These are phyloP conservation scores for Lasiurus cinereus DNA, from an alignment of 2,113 vertebrate species.

Conservation along the genomic window DNA sequence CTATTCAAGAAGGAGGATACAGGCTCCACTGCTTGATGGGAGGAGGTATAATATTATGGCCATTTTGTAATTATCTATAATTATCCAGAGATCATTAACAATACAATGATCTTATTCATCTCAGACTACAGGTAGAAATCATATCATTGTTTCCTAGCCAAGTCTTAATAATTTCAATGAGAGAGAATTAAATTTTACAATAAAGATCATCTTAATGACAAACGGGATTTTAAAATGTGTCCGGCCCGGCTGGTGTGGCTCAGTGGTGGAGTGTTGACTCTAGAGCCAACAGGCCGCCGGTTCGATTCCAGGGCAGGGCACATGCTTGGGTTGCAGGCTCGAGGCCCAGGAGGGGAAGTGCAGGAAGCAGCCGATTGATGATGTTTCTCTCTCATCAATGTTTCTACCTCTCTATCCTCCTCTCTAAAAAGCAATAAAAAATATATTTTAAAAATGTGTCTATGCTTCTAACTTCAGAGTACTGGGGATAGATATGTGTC, in stretches of 20 bases:
- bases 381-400: no score
- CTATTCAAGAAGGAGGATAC: not conserved
- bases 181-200: not conserved
- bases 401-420: no score
- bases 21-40: not conserved
- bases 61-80: not conserved
- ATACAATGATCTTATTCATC: not conserved
- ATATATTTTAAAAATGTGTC: not conserved
- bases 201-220: not conserved
- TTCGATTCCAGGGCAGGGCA: no score
- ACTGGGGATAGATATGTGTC: not conserved
- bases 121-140: not conserved
- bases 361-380: no score
- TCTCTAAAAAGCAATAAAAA: no score
- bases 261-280: no score
- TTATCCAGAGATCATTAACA: not conserved
- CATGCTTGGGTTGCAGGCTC: no score
- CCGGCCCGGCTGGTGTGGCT: no score
- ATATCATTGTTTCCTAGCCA: not conserved
- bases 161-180: not conserved
- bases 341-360: no score
- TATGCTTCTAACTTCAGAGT: slow-evolving; percentile 10
- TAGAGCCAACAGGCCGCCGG: no score
- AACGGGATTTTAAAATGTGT: not conserved
- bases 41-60: not conserved